A percentile compares a stretch with the other conserved stretches of the same genome.
phyloP scores from a whole-genome alignment of 2,888 invertebrate genomes.

The Cantharis lateralis region DNA sequence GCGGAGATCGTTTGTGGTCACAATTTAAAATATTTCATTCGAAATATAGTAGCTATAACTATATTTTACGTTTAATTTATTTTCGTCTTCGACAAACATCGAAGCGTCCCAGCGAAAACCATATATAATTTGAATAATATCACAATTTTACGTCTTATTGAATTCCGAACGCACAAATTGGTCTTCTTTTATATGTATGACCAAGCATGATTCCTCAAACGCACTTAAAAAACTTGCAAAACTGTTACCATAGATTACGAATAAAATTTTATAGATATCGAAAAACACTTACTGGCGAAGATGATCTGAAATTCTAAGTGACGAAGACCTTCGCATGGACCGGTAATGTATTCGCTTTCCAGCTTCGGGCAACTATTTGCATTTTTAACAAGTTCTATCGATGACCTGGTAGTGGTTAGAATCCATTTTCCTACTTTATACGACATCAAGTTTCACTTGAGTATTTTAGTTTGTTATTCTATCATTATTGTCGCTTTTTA shows the following conservation, averaged over 20 bases:
- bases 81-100: neutral
- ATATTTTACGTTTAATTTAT: neutral
- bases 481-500: neutral
- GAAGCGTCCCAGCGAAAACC: neutral
- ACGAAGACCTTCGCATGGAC: constrained; percentile 18
- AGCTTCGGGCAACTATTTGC: constrained; percentile 24
- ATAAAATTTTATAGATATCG: constrained; percentile 31
- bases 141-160: neutral
- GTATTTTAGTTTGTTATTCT: constrained; percentile 3
- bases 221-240: constrained; percentile 12
- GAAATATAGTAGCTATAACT: neutral
- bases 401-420: constrained; percentile 18
- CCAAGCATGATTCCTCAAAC: neutral
- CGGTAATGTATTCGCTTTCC: constrained; percentile 20
- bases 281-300: constrained; percentile 28
- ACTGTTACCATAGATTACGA: constrained; percentile 13
- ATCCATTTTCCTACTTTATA: constrained; percentile 16
- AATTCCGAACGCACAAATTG: neutral
- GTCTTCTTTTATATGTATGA: neutral
- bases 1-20: constrained; percentile 15
- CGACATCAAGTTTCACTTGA: neutral
- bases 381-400: constrained; percentile 23
- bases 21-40: constrained; percentile 8
- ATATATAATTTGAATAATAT: neutral
- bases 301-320: constrained; percentile 27